Evolutionary conservation across 2,113 vertebrate genomes (phyloP).

Genomic region (Eptesicus fuscus): DNA sequence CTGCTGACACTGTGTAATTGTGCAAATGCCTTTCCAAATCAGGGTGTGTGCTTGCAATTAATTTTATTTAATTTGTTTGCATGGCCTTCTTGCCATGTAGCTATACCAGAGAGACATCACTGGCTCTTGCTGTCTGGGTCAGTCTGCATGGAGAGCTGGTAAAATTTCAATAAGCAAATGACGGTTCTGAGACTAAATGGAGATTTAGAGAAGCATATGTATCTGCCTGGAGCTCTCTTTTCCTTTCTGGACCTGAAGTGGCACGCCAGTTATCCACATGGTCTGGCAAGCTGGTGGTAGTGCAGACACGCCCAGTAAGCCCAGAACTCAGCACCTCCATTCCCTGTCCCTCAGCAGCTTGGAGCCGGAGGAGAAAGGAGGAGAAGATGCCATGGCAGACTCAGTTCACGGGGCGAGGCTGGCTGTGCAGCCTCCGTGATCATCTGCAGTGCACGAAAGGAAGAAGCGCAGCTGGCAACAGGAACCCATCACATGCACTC

Average conservation of each 20-base stretch:
- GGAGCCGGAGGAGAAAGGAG: background rate
- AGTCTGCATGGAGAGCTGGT: background rate
- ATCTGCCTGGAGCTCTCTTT: background rate
- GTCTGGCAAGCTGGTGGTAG: background rate
- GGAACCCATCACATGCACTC: background rate
- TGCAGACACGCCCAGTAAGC: background rate
- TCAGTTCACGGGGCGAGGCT: background rate
- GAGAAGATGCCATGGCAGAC: background rate
- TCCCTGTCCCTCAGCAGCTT: background rate
- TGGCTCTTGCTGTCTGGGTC: background rate
- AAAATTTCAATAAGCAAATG: background rate
- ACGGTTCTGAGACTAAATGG: background rate
- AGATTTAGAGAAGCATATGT: background rate
- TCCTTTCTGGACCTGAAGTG: background rate
- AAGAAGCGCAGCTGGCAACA: background rate
- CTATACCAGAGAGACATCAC: background rate
- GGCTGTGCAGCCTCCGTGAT: background rate
- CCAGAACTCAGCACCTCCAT: background rate
- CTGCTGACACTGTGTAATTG: background rate
- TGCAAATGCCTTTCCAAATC: conserved; percentile 46
- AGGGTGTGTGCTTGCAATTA: conserved; percentile 42
- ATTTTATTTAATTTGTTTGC: conserved; percentile 13
- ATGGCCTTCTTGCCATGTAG: background rate
- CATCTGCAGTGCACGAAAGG: background rate
- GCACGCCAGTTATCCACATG: background rate